phyloP scores from a whole-genome alignment of 2,797 vertebrate species.

The Intellagama lesueurii region DNA sequence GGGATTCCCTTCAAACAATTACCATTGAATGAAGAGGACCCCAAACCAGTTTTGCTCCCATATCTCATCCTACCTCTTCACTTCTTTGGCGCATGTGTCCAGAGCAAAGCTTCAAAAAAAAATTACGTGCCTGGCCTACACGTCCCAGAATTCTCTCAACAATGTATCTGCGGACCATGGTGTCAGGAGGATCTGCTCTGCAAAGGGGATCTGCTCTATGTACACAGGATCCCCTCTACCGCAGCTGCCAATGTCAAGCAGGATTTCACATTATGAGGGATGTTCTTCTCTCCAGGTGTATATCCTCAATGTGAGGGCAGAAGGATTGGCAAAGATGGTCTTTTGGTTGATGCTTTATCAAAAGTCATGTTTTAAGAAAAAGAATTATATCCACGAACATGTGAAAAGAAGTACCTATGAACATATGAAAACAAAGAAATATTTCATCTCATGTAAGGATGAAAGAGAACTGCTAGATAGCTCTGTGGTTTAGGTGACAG shows the following conservation, averaged over 20 bases:
- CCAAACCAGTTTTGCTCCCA: not conserved
- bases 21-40: not conserved
- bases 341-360: not conserved
- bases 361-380: constrained; percentile 1
- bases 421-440: not conserved
- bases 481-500: no score
- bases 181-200: not conserved
- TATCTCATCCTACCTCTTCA: not conserved
- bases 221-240: no score
- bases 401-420: not conserved
- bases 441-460: not conserved
- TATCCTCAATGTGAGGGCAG: not conserved
- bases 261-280: not conserved
- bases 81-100: no score
- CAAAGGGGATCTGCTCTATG: not conserved
- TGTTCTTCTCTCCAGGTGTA: not conserved
- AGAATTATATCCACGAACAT: not conserved
- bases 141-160: no score
- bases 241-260: not conserved
- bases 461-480: no score
- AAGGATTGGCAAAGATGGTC: not conserved
- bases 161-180: no score
- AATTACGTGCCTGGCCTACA: no score
- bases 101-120: no score
- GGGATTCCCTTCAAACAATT: not conserved